A percentile compares a stretch with the other conserved stretches of the same genome.
These are phyloP conservation scores for Magallana gigas DNA, from an alignment of 1,140 invertebrate species.

Conservation along the genomic window DNA sequence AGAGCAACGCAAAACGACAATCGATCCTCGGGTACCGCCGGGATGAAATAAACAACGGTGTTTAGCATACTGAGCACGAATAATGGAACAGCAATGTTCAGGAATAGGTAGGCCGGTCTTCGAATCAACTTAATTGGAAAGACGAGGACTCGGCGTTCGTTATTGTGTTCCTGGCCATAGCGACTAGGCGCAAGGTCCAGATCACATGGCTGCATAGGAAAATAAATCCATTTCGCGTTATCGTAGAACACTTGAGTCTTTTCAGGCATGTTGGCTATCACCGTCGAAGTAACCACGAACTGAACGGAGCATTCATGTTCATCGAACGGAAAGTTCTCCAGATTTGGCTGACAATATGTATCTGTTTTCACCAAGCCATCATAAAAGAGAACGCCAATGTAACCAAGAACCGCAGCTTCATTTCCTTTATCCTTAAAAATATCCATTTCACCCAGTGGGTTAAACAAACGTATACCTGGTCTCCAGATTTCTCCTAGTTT, in stretches of 20 bases:
- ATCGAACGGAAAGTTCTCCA: neutral
- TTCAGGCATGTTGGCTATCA: neutral
- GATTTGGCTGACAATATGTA: neutral
- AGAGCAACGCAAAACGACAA: constrained; percentile 10
- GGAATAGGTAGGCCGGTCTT: neutral
- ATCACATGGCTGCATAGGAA: neutral
- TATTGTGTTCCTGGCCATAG: neutral
- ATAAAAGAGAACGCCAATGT: neutral
- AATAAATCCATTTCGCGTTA: constrained; percentile 26
- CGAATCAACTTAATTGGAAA: neutral
- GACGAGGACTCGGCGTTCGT: neutral
- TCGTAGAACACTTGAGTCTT: neutral
- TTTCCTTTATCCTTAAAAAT: constrained; percentile 2
- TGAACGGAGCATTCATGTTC: constrained; percentile 26
- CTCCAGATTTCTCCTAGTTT: neutral
- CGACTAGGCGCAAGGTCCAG: neutral
- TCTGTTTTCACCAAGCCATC: constrained; percentile 10
- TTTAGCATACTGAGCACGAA: neutral
- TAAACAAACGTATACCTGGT: constrained; percentile 11
- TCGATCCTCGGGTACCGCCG: neutral
- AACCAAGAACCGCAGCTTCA: neutral
- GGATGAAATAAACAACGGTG: neutral
- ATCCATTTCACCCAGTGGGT: neutral
- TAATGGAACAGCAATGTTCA: neutral
- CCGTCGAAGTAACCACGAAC: neutral